phyloP scores from a whole-genome alignment of 23 tunicate genomes.

The Diplosoma virens region DNA sequence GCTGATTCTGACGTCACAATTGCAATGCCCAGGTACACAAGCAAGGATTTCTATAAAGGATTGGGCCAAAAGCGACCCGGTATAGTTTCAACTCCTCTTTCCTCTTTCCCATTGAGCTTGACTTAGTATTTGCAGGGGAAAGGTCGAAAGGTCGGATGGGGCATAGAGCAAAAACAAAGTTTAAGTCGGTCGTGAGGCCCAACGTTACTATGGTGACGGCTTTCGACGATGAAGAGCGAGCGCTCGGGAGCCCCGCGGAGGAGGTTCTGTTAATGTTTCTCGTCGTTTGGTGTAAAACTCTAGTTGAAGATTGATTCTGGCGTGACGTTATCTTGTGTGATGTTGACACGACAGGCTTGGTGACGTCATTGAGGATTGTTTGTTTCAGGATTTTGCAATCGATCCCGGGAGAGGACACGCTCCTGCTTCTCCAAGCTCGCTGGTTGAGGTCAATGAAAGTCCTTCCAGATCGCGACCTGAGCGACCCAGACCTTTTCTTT shows the following conservation, averaged over 20 bases:
- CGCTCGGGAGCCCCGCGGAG: conserved; percentile 49
- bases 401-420: no score
- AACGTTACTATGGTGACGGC: conserved; percentile 19
- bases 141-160: conserved; percentile 5
- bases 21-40: no score
- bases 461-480: conserved; percentile 7
- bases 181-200: background rate
- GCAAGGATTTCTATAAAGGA: no score
- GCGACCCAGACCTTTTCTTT: conserved; percentile 1
- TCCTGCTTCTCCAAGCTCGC: conserved; percentile 19
- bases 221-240: conserved; percentile 31
- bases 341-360: no score
- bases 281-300: no score
- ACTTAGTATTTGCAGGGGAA: background rate
- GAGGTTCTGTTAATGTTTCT: no score
- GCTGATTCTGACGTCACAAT: no score
- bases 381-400: background rate
- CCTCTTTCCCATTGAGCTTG: no score
- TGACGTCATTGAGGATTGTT: background rate
- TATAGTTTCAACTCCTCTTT: no score
- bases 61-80: no score
- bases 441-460: conserved; percentile 41
- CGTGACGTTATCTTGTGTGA: no score
- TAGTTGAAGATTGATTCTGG: no score
- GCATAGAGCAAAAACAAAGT: conserved; percentile 9